A percentile compares a stretch with the other conserved stretches of the same genome.
These are phyloP conservation scores for Nemapogon koenigi DNA, from an alignment of 2,888 invertebrate genomes.

Conservation along the genomic window DNA sequence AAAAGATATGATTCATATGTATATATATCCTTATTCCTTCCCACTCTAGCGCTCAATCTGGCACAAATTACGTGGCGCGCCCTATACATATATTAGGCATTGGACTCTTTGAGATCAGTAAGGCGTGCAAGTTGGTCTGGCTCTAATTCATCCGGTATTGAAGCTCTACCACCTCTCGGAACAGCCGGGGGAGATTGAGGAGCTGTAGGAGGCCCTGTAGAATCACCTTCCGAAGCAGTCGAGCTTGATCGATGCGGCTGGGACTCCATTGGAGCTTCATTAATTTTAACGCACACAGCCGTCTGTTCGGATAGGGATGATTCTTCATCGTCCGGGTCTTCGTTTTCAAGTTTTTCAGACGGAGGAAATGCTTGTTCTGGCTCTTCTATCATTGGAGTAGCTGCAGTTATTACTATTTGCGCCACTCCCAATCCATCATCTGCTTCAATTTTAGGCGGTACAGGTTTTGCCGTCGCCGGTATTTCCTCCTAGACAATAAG, in stretches of 20 bases:
- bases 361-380: constrained; percentile 82
- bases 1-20: too few species aligned
- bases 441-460: constrained; percentile 22
- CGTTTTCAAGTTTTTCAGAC: constrained; percentile 36
- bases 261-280: constrained; percentile 64
- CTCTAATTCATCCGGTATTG: constrained; percentile 88
- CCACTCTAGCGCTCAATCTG: too few species aligned
- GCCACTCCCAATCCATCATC: constrained; percentile 80
- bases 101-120: constrained; percentile 89
- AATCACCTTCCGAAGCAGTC: constrained; percentile 71
- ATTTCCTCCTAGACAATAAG: constrained; percentile 23
- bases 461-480: constrained; percentile 23
- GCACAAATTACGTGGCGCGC: too few species aligned
- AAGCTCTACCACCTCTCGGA: constrained; percentile 79
- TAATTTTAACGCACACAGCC: constrained; percentile 48
- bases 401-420: constrained; percentile 91
- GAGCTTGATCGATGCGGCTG: constrained; percentile 70
- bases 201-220: constrained; percentile 62
- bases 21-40: too few species aligned
- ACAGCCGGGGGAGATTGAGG: constrained; percentile 69
- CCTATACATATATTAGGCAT: too few species aligned
- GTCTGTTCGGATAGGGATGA: constrained; percentile 56
- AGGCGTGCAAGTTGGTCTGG: constrained; percentile 87
- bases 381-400: constrained; percentile 91
- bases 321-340: constrained; percentile 46